phyloP scores from a whole-genome alignment of 2,797 vertebrate species.

The Botia almorhae region DNA sequence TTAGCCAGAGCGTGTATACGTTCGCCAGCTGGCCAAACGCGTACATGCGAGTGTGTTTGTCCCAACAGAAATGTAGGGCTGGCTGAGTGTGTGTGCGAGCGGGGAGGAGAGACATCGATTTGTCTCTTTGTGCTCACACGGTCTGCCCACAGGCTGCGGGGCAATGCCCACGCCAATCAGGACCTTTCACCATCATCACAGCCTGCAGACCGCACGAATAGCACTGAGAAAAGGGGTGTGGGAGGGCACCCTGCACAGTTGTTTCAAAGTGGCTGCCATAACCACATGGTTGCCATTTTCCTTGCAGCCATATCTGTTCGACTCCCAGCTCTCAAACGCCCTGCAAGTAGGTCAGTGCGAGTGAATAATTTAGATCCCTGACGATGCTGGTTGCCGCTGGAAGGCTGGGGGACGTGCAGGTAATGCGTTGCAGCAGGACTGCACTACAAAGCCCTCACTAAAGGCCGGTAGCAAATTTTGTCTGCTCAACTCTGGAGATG shows the following conservation, averaged over 20 bases:
- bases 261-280: constrained; percentile 57
- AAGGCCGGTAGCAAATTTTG: constrained; percentile 18
- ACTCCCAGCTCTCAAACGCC: constrained; percentile 59
- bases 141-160: constrained; percentile 59
- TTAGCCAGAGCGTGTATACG: constrained; percentile 60
- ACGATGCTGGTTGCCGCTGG: constrained; percentile 41
- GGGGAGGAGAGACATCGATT: constrained; percentile 53
- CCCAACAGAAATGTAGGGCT: constrained; percentile 58
- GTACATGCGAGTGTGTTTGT: constrained; percentile 57
- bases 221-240: constrained; percentile 45
- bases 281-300: constrained; percentile 55
- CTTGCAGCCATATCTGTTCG: constrained; percentile 57
- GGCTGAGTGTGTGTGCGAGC: constrained; percentile 28
- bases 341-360: constrained; percentile 65
- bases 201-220: constrained; percentile 55
- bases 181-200: constrained; percentile 56
- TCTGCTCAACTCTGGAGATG: constrained; percentile 7
- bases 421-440: constrained; percentile 27
- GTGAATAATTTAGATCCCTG: constrained; percentile 65
- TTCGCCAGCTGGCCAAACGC: constrained; percentile 59
- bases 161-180: constrained; percentile 65
- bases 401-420: constrained; percentile 37
- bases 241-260: constrained; percentile 56
- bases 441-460: constrained; percentile 16
- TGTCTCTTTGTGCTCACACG: constrained; percentile 51